Evolutionary conservation across 2,113 vertebrate species (phyloP).

Genomic region (Bubo scandiacus): DNA sequence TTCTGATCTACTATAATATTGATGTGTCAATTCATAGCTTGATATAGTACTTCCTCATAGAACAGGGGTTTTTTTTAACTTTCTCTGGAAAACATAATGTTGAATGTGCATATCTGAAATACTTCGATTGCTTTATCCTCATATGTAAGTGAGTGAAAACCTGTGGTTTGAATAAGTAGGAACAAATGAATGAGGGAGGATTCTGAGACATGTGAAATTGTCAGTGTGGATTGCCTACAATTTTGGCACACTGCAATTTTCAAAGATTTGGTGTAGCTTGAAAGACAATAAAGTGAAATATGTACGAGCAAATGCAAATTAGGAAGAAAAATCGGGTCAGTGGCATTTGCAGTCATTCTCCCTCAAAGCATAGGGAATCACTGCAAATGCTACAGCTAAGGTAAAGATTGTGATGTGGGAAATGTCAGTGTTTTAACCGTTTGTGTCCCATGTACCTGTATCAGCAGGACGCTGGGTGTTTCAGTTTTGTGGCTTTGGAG

Average conservation of each 20-base stretch:
- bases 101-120: not conserved
- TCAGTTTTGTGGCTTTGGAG: not conserved
- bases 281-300: not conserved
- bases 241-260: conserved; percentile 12
- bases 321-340: not conserved
- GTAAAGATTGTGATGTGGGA: not conserved
- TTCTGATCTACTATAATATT: not conserved
- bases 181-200: conserved; percentile 5
- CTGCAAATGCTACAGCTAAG: not conserved
- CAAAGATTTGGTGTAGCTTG: not conserved
- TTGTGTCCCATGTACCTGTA: not conserved
- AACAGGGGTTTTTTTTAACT: not conserved
- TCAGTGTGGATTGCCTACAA: not conserved
- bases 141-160: not conserved
- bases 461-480: rapidly evolving
- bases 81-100: not conserved
- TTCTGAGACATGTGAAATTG: conserved; percentile 7
- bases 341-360: not conserved
- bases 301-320: not conserved
- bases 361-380: not conserved
- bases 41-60: not conserved
- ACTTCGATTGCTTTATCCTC: not conserved
- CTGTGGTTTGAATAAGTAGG: not conserved
- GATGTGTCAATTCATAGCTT: not conserved
- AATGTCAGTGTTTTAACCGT: not conserved